Conservation (phyloP, 2,113 vertebrate genomes). For the Corythaeola cristata region DNA sequence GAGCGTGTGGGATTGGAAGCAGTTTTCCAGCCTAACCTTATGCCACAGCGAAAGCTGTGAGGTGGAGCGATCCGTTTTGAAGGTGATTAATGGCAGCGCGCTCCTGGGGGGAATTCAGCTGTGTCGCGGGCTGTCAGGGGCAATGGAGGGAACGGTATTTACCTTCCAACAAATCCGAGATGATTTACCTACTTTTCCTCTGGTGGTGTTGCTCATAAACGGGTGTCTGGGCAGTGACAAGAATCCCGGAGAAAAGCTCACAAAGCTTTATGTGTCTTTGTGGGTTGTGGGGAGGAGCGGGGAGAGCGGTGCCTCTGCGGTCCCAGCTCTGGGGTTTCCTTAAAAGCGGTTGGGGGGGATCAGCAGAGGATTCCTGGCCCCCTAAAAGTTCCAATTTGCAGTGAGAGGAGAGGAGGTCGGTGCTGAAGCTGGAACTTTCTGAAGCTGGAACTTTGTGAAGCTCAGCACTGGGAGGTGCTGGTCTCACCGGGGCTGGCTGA, state of each 20-base stretch:
- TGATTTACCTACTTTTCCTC: neutral
- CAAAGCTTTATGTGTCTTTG: neutral
- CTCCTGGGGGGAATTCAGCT: slow-evolving; percentile 38
- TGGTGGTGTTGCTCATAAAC: neutral
- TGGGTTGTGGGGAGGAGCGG: neutral
- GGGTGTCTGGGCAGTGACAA: neutral
- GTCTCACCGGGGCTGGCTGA: neutral
- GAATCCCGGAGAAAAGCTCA: neutral
- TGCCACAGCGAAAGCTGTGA: neutral
- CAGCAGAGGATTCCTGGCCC: neutral
- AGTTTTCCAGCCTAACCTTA: neutral
- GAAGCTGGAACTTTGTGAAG: neutral
- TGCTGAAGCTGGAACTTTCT: neutral
- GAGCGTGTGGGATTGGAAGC: neutral
- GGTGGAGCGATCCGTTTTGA: slow-evolving; percentile 31
- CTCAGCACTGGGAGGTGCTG: neutral
- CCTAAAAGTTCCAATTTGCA: neutral
- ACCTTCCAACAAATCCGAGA: slow-evolving; percentile 1
- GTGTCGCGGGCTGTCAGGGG: slow-evolving; percentile 15
- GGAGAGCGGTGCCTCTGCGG: neutral
- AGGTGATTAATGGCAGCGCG: slow-evolving; percentile 49
- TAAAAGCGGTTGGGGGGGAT: neutral
- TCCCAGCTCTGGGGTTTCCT: neutral
- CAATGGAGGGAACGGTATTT: slow-evolving; percentile 45
- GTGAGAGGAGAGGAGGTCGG: neutral